A percentile compares a stretch with the other conserved stretches of the same genome.
These are phyloP conservation scores for Mobula birostris DNA, from an alignment of 2,113 vertebrate genomes.

Conservation along the genomic window DNA sequence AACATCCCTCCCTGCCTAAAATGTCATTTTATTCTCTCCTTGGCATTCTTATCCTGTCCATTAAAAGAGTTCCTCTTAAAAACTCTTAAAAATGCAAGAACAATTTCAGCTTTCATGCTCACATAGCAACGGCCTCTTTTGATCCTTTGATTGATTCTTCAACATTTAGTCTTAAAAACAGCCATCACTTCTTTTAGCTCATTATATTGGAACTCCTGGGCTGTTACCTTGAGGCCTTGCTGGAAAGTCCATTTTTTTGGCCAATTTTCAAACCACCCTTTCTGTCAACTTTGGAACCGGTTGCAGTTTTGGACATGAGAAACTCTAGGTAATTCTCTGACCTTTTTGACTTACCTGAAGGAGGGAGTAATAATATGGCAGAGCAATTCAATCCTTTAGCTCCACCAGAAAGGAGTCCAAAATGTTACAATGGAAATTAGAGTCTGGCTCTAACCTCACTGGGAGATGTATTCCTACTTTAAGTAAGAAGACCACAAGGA, in stretches of 20 bases:
- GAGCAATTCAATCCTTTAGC: no score
- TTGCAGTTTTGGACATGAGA: neutral
- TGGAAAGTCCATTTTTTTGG: neutral
- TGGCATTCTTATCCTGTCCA: neutral
- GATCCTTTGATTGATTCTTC: neutral
- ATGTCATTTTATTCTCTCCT: neutral
- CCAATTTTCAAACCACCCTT: neutral
- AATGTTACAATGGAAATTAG: no score
- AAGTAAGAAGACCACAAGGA: no score
- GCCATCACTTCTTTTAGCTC: neutral
- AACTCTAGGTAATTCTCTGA: no score
- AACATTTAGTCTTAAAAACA: neutral
- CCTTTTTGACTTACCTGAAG: no score
- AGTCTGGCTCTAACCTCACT: no score
- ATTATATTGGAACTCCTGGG: neutral
- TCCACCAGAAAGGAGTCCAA: no score
- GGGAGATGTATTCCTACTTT: no score
- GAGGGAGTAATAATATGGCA: no score
- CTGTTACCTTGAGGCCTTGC: neutral
- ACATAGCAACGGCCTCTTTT: neutral
- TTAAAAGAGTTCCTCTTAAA: neutral
- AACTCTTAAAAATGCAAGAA: neutral
- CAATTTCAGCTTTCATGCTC: neutral
- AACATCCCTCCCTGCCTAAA: neutral
- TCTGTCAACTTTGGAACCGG: no score